Evolutionary conservation across 2,113 vertebrate genomes (phyloP).

Genomic region (Macquaria australasica): DNA sequence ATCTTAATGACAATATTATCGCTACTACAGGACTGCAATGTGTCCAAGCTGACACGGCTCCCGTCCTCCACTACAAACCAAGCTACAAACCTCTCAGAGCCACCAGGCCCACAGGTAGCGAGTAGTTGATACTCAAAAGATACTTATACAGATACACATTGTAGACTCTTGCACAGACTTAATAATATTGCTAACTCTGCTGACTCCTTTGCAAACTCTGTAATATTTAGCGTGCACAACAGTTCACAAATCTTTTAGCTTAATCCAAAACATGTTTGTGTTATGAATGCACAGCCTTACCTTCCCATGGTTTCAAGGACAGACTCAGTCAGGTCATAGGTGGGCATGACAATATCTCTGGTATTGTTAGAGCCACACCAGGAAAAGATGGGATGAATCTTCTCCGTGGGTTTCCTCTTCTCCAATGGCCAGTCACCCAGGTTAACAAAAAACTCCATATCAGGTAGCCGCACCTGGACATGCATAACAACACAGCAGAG

Average conservation of each 20-base stretch:
- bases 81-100: not conserved
- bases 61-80: not conserved
- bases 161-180: not conserved
- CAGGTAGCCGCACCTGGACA: conserved; percentile 91
- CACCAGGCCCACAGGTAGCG: not conserved
- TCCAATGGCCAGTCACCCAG: conserved; percentile 99
- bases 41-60: not conserved
- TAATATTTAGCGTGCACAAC: not conserved
- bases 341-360: conserved; percentile 97
- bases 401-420: conserved; percentile 87
- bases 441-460: conserved; percentile 98
- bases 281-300: conserved; percentile 77
- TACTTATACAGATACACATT: not conserved
- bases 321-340: conserved; percentile 97
- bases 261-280: not conserved
- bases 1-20: not conserved
- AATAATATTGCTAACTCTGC: not conserved
- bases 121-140: too few species aligned
- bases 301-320: conserved; percentile 98
- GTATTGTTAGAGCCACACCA: conserved; percentile 98
- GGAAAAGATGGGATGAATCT: conserved; percentile 94
- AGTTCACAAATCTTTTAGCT: not conserved
- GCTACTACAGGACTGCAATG: not conserved
- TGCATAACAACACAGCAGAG: conserved; percentile 5
- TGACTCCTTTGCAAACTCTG: not conserved